Evolutionary conservation across 2,888 invertebrate genomes (phyloP).

Genomic region (Chymomyza amoena): DNA sequence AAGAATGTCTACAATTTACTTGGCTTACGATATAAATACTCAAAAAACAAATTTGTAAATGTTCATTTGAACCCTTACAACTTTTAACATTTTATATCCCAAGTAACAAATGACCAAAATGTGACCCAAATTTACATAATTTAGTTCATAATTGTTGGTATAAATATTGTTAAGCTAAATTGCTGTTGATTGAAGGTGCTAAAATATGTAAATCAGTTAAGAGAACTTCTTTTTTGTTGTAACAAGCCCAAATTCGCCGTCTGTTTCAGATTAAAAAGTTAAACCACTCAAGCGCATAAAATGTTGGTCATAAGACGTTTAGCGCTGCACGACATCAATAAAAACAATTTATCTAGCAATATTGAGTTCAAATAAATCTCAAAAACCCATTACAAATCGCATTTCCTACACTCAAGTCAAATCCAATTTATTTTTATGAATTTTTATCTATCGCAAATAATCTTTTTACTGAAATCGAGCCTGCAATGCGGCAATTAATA

Average conservation of each 20-base stretch:
- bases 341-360: constrained; percentile 18
- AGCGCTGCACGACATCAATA: constrained; percentile 45
- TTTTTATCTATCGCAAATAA: constrained; percentile 44
- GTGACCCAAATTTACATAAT: background rate
- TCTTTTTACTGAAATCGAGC: constrained; percentile 65
- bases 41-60: no score
- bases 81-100: no score
- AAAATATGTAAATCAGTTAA: constrained; percentile 26
- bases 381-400: constrained; percentile 14
- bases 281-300: constrained; percentile 27
- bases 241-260: background rate
- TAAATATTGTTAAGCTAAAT: constrained; percentile 14
- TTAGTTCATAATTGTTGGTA: background rate
- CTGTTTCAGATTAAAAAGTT: background rate
- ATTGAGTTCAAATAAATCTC: constrained; percentile 48
- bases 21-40: no score
- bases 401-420: constrained; percentile 18
- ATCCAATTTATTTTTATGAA: constrained; percentile 65
- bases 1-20: no score
- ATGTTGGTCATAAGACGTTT: constrained; percentile 35
- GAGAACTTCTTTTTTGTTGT: background rate
- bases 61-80: no score
- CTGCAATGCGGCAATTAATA: constrained; percentile 54
- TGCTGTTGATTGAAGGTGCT: constrained; percentile 10
- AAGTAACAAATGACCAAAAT: no score